Conservation (phyloP, 2,888 invertebrate genomes). For the Limnephilus auricula region DNA sequence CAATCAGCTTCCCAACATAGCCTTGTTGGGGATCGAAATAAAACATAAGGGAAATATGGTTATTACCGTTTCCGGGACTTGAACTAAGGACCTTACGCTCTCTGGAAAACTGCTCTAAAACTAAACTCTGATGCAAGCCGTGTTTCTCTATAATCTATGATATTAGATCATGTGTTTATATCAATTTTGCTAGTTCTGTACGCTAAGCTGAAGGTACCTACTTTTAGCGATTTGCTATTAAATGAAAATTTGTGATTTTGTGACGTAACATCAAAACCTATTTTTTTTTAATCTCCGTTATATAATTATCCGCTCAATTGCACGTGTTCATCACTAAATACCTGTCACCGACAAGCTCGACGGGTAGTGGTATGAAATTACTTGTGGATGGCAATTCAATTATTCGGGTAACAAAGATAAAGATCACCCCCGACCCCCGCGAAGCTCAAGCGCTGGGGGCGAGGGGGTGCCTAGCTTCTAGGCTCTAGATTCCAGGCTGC, state of each 20-base stretch:
- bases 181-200: too few species aligned
- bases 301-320: neutral
- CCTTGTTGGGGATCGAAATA: too few species aligned
- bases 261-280: neutral
- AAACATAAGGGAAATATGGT: neutral
- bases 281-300: neutral
- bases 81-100: neutral
- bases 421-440: neutral
- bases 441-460: neutral
- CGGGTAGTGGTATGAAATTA: constrained; percentile 17
- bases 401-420: constrained; percentile 21
- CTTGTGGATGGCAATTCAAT: constrained; percentile 43
- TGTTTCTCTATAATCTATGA: neutral
- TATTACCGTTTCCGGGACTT: neutral
- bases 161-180: neutral
- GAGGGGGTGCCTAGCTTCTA: neutral
- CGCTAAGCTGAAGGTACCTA: neutral
- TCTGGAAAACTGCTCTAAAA: neutral
- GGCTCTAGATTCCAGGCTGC: neutral
- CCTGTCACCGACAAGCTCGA: constrained; percentile 26
- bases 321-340: neutral
- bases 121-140: neutral
- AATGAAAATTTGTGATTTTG: neutral
- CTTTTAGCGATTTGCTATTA: too few species aligned
- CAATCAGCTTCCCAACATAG: neutral